Base-by-base conservation (phyloP, 2,797 vertebrate genomes). In the Mormyrops attenuatus region DNA sequence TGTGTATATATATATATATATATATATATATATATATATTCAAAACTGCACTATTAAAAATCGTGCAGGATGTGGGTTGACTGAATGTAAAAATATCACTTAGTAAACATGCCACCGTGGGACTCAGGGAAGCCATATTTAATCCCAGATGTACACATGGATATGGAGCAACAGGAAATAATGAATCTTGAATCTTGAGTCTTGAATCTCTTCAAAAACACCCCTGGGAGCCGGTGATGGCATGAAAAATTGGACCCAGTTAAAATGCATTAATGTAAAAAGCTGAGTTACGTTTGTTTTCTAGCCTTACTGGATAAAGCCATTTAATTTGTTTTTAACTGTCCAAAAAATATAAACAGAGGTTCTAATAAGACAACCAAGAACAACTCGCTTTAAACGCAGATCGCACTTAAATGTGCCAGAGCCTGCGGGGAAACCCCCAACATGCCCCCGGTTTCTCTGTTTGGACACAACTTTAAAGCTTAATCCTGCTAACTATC, bases 221-320 rank as follows among this genome's bases (percentile, higher is more conserved):
- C 41, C 57, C 22, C 52, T 0, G 22, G 9, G 53, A 49, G 50
- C 22, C 15, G 22, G 15, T 55, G 53, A 34, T 26, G n/a, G 30
- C 50, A 69, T 77, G 66, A 53, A 87, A 73, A 87, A 63, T 63
- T 89, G 50, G 85, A 11, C 38, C 44, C 77, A n/a, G 52, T 30
- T 60, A 69, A 66, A 85, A 17, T 38, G 53, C 50, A 34, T 60
- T 82, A 57, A 60, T 53, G 53, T 84, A 41, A 60, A 38, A 84
- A 60, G 53, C 13, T 53, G 22, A 26, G 91, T 47, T 91, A 89
- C 66, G 88, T 90, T 91, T 87, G 90, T 85, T 90, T 88, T 50
- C 90, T 60, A 85, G 60, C 80, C 52, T 91, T 91, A 63, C 30
- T 50, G 88, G 50, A 41, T 82, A 47, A 80, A 50, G 15, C 15